Evolutionary conservation across 2,888 invertebrate genomes (phyloP), one percentile per base, ranked within the genome.

Genomic region (Carcina quercana): DNA sequence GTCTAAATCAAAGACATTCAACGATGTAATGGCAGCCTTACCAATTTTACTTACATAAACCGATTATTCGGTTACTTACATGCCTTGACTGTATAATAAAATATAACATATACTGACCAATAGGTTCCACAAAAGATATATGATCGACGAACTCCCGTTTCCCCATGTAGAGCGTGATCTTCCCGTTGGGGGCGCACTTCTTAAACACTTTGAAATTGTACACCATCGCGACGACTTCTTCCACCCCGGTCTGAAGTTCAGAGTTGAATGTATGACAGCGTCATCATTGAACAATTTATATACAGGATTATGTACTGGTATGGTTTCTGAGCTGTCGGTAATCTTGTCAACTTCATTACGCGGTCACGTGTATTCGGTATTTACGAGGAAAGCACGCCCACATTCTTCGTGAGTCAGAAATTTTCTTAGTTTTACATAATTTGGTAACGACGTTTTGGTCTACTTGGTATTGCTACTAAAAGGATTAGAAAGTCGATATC

Each of bases 181-280:
- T 94, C 44, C 92, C 93, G 73, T 95, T 95, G 28, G 95, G 94
- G 24, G 95, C 91, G 59, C 90, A 89, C 85, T 96, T 96, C 78
- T 96, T 96, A 76, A 91, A 96, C 62, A 96, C 95, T 75, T 93
- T 93, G 71, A 95, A 95, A 68, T 94, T 95, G 59, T 90, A 91
- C 66, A 95, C 95, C 96, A 95, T 95, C 42, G 68, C 87, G 56
- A 22, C n/a, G 12, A 15, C 17, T 31, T 28, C n/a, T 17, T 29
- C 13, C 13, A 15, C 13, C 10, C 4, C 15, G 11, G 7, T 6
- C 28, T 35, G 28, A 25, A 31, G 28, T 28, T 15, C 25, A 25
- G 29, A 32, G 32, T 34, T 27, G 19, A 35, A 24, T 29, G 33
- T 29, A 29, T 27, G 36, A n/a, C n/a, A n/a, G n/a, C n/a, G n/a